Conservation (phyloP, 2,797 vertebrate species). For the Myripristis jacobus region DNA sequence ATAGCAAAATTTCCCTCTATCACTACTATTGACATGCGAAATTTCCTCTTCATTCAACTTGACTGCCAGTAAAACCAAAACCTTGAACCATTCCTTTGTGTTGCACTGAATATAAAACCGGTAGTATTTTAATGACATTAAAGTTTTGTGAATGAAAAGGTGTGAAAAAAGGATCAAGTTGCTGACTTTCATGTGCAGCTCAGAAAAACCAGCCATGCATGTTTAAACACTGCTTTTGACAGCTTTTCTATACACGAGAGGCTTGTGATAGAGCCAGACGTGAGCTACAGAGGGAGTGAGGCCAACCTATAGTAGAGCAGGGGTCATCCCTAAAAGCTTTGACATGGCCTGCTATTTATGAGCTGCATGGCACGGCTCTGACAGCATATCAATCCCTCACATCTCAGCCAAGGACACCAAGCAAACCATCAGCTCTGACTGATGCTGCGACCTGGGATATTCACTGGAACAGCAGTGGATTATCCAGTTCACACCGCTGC, state of each 20-base stretch:
- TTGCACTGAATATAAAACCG: too few relatives aligned
- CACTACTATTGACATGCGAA: too few relatives aligned
- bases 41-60: not conserved
- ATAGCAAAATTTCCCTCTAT: too few relatives aligned
- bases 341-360: conserved; percentile 52
- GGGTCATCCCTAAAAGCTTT: conserved; percentile 26
- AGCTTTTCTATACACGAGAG: conserved; percentile 13
- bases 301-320: not conserved
- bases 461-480: conserved; percentile 29
- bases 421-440: conserved; percentile 53
- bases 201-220: too few relatives aligned
- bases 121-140: too few relatives aligned
- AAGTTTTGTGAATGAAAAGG: too few relatives aligned
- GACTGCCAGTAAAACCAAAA: not conserved
- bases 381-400: conserved; percentile 65
- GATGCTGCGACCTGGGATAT: conserved; percentile 54
- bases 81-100: too few relatives aligned
- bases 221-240: not conserved
- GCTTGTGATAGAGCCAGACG: not conserved
- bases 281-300: not conserved
- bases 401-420: conserved; percentile 50
- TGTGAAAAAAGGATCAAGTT: too few relatives aligned
- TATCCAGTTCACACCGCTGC: conserved; percentile 34
- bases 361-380: conserved; percentile 37
- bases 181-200: too few relatives aligned